Base-by-base conservation (phyloP, 2,113 vertebrate genomes). In the Odontesthes bonariensis region DNA sequence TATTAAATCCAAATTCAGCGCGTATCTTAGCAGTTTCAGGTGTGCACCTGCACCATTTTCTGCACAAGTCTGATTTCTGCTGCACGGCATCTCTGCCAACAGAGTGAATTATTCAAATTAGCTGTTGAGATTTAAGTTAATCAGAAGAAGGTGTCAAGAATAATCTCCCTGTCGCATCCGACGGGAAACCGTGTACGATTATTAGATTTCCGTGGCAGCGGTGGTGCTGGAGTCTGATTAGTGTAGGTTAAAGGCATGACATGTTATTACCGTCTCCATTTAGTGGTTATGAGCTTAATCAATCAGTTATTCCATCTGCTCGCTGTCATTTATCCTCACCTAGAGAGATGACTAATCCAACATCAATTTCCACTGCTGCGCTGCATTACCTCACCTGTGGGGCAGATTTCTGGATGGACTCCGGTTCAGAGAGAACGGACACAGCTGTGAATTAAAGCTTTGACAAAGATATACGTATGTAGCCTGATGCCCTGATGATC, bases 381-480 rank as follows among this genome's bases (percentile, higher is more conserved):
- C 46, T 17, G 35, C 53, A 32, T 32, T 44, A 52, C 56, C 11
- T 33, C 6, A 38, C 38, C 51, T 27, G 10, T 3, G 51, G 3
- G 20, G 6, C 8, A 53, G 1, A n/a, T 69, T 54, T 81, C 32
- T 19, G 10, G 5, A 38, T 72, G 22, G 58, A 63, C 19, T 66
- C 32, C 46, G 35, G 42, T 19, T 11, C 47, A n/a, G 46, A 59
- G 27, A 27, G 65, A 55, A 33, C 42, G 42, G 46, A 61, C 33
- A 11, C 19, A 55, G 67, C 65, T 32, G 63, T 65, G 53, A 77
- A 77, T 51, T 66, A 82, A 17, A 20, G 42, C 55, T 55, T 64
- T 27, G 33, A 47, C 61, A 23, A 10, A 20, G 33, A 33, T 64
- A 47, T 58, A 46, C 4, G 0, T 69, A 57, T 32, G 33, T 32